Conservation (phyloP, 2,797 vertebrate genomes). For the Gallinago nigripennis region DNA sequence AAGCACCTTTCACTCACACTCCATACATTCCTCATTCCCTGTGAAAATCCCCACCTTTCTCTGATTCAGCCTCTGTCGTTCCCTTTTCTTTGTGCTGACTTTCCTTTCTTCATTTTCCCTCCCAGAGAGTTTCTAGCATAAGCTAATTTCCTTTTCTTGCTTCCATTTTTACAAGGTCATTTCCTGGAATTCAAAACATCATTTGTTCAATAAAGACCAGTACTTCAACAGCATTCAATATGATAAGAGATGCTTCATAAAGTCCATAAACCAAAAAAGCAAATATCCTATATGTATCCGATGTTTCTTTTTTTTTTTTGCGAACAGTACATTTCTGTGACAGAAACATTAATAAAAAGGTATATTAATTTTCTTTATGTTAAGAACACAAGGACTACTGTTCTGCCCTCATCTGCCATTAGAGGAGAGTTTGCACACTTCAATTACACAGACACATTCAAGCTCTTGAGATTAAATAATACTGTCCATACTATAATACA, state of each 20-base stretch:
- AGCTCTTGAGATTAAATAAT: not conserved
- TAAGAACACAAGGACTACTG: not conserved
- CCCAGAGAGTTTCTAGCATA: not conserved
- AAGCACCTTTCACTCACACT: not conserved
- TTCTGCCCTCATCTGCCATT: not conserved
- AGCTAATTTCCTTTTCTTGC: constrained; percentile 26
- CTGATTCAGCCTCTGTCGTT: not conserved
- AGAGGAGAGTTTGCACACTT: not conserved
- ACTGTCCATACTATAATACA: not conserved
- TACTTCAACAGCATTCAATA: not conserved
- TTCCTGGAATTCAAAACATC: constrained; percentile 57
- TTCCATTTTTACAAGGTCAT: constrained; percentile 7
- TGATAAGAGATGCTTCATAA: not conserved
- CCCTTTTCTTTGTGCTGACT: not conserved
- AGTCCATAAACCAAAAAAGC: not conserved
- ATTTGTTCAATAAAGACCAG: not conserved
- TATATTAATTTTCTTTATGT: not conserved
- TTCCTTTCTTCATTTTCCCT: constrained; percentile 15
- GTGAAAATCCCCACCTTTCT: constrained; percentile 2
- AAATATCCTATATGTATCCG: not conserved
- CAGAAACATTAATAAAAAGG: not conserved
- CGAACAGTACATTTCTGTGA: not conserved
- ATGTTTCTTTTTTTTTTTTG: not conserved
- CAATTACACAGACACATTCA: not conserved
- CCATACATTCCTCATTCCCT: not conserved